phyloP scores from a whole-genome alignment of 1,140 invertebrate species.

The Eumaeus atala region DNA sequence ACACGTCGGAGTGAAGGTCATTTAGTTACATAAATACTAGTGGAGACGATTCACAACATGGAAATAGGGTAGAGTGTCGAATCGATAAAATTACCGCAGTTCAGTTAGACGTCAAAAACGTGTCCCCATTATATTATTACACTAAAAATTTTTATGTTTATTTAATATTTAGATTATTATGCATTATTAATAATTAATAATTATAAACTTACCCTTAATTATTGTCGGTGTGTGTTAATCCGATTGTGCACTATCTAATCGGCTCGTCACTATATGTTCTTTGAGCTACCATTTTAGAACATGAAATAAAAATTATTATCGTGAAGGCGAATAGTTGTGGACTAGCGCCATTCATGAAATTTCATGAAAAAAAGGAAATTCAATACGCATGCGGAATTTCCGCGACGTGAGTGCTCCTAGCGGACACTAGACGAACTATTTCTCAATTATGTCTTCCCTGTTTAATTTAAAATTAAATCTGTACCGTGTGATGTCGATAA shows the following conservation, averaged over 20 bases:
- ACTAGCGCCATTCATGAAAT: constrained; percentile 62
- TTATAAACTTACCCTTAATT: constrained; percentile 42
- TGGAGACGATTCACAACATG: constrained; percentile 46
- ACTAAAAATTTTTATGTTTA: constrained; percentile 4
- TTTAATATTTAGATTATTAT: constrained; percentile 12
- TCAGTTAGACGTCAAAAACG: constrained; percentile 52
- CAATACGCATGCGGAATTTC: constrained; percentile 55
- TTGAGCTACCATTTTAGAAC: constrained; percentile 61
- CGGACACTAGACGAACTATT: constrained; percentile 22
- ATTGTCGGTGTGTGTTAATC: constrained; percentile 54
- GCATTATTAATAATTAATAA: constrained; percentile 6
- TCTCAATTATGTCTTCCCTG: no score
- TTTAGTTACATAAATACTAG: constrained; percentile 30
- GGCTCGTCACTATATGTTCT: constrained; percentile 46
- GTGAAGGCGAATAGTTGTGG: constrained; percentile 50
- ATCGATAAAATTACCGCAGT: constrained; percentile 76
- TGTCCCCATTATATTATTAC: constrained; percentile 1
- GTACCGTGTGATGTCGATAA: no score
- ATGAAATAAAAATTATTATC: constrained; percentile 57
- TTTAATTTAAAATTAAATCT: no score
- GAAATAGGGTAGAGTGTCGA: constrained; percentile 61
- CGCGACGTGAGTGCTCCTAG: constrained; percentile 30
- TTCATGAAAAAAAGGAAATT: constrained; percentile 42
- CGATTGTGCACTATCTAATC: constrained; percentile 58
- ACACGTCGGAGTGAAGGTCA: constrained; percentile 13